Conservation (phyloP, 2,888 invertebrate species). For the Nemapogon koenigi region DNA sequence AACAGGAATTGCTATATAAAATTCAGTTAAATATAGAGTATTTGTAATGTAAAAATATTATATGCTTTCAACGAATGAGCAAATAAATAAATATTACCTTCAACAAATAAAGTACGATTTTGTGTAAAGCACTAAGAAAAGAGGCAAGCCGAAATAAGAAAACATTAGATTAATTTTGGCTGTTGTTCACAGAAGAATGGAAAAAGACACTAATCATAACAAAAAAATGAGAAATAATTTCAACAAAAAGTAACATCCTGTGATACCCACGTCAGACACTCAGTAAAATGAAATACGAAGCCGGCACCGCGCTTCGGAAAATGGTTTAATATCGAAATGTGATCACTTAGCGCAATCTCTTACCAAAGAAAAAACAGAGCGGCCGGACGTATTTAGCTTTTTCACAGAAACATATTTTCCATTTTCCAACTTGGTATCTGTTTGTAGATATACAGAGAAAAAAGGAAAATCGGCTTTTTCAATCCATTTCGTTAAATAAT, state of each 20-base stretch:
- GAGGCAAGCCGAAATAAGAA: too few species aligned
- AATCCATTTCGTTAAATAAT: too few species aligned
- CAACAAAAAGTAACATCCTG: slow-evolving; percentile 53
- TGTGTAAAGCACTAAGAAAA: too few species aligned
- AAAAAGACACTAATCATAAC: slow-evolving; percentile 24
- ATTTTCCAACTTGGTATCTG: background rate
- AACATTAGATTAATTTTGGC: too few species aligned
- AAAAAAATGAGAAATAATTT: slow-evolving; percentile 57
- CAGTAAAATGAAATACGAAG: slow-evolving; percentile 65
- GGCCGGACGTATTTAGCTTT: slow-evolving; percentile 50
- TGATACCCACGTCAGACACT: slow-evolving; percentile 60
- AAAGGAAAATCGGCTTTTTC: too few species aligned
- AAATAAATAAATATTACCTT: too few species aligned
- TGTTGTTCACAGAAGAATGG: too few species aligned
- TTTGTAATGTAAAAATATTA: too few species aligned
- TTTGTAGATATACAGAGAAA: background rate
- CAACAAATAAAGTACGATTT: too few species aligned
- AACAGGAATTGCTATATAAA: too few species aligned
- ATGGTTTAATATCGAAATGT: slow-evolving; percentile 66
- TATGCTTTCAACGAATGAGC: too few species aligned
- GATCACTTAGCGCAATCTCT: slow-evolving; percentile 65
- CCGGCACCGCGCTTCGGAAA: slow-evolving; percentile 59
- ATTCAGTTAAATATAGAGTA: too few species aligned
- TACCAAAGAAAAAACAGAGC: slow-evolving; percentile 56
- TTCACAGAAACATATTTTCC: slow-evolving; percentile 17